Conservation (phyloP, 2,113 vertebrate genomes). For the Mystacornis crossleyi region DNA sequence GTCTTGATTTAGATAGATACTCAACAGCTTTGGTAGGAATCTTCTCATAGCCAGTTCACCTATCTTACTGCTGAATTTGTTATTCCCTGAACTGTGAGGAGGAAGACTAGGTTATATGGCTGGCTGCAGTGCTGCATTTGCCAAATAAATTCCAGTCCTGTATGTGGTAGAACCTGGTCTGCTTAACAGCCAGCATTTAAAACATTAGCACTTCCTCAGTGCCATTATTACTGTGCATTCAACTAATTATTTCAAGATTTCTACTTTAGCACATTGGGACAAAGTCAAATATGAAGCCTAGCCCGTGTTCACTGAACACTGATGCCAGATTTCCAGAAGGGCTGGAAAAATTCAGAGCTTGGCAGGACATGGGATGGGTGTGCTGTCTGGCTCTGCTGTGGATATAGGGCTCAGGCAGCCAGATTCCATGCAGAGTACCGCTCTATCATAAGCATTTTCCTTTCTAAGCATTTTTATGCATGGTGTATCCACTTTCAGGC, state of each 20-base stretch:
- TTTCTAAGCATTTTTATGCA: not conserved
- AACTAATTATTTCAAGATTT: not conserved
- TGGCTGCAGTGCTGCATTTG: not conserved
- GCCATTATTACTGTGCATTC: not conserved
- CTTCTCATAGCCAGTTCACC: not conserved
- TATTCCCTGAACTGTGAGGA: not conserved
- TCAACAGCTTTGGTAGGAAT: not conserved
- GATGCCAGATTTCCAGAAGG: not conserved
- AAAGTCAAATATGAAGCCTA: not conserved
- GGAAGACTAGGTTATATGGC: not conserved
- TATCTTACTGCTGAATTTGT: not conserved
- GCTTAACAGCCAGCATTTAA: not conserved
- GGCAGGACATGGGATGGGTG: not conserved
- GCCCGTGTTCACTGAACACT: not conserved
- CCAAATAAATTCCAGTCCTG: not conserved
- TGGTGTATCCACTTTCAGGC: not conserved
- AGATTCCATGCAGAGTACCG: not conserved
- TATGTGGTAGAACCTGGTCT: not conserved
- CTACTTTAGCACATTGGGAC: not conserved
- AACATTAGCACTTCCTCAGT: not conserved
- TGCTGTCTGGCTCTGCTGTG: not conserved
- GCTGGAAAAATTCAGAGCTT: not conserved
- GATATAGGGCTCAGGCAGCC: not conserved
- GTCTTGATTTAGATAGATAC: not conserved
- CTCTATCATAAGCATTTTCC: not conserved